Conservation (phyloP, 1,140 invertebrate genomes). For the Cataglyphis hispanica region DNA sequence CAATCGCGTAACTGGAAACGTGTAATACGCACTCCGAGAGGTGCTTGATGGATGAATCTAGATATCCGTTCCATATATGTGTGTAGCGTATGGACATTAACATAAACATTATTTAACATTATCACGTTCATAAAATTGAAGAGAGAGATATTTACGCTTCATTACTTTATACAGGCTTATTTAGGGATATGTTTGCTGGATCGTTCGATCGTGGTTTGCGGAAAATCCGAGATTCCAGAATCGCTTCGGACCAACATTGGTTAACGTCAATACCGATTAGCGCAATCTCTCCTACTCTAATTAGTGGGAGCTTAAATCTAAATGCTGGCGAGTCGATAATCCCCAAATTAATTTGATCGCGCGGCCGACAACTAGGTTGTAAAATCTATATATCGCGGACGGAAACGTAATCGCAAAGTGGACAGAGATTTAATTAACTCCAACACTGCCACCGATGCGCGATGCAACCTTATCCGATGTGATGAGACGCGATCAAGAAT, state of each 20-base stretch:
- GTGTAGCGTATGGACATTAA: constrained; percentile 4
- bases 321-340: constrained; percentile 49
- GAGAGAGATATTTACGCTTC: constrained; percentile 26
- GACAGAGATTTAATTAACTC: constrained; percentile 51
- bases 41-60: constrained; percentile 51
- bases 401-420: constrained; percentile 28
- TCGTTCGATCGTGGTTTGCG: not conserved
- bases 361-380: not conserved
- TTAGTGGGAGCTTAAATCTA: constrained; percentile 53
- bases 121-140: constrained; percentile 17
- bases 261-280: constrained; percentile 49
- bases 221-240: not conserved
- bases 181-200: not conserved
- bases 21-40: constrained; percentile 16
- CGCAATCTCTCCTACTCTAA: constrained; percentile 49
- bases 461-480: not conserved
- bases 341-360: constrained; percentile 38
- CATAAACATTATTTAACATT: constrained; percentile 51
- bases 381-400: constrained; percentile 2
- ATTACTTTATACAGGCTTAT: constrained; percentile 20
- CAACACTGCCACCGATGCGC: not conserved
- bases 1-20: constrained; percentile 12
- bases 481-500: not conserved
- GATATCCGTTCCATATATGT: constrained; percentile 10
- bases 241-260: constrained; percentile 30